Base-by-base conservation (phyloP, 2,888 invertebrate genomes). In the Temnothorax ravouxi region DNA sequence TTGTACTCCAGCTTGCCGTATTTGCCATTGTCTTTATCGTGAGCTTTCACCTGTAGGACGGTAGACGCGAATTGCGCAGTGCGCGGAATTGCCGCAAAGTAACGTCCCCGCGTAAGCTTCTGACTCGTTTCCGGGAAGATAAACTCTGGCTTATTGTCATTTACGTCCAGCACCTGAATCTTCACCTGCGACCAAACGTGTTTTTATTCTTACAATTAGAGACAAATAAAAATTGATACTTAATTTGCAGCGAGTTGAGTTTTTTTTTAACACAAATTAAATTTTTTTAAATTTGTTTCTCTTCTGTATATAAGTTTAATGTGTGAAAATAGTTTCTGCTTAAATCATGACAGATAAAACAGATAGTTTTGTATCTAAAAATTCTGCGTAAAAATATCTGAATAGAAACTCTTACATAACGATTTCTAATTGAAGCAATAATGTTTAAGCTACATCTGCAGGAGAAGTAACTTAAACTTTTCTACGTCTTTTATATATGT, bases 111-210 rank as follows among this genome's bases (percentile, higher is more conserved):
- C 15, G 96, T 96, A 21, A 95, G 92, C 3, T 95, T 95, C 25
- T 88, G 74, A 66, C 96, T 95, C 0, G 95, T 95, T 18, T 96
- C 96, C 1, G 97, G 97, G 91, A 97, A 97, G 0, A 97, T 95
- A 93, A 99, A 99, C 90, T 96, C 96, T 0, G 99, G 99, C 0
- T 96, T 96, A 94, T 99, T 99, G 93, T 99, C 99, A 93, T 99
- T 99, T 0, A 98, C 97, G 94, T 99, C 99, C 0, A 96, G 95
- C 0, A 99, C 97, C 87, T 97, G 97, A 0, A 99, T 96, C 87
- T 97, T 97, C 0, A 99, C 96, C 91, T 96, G 91, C 8, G 71
- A 89, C 34, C 21, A 29, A 86, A 87, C 18, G 13, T 4, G 15
- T 64, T 77, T 72, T 29, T 1, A 62, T 59, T n/a, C 77, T 62